Conservation (phyloP, 2,113 vertebrate genomes). For the Trichomycterus rosablanca region DNA sequence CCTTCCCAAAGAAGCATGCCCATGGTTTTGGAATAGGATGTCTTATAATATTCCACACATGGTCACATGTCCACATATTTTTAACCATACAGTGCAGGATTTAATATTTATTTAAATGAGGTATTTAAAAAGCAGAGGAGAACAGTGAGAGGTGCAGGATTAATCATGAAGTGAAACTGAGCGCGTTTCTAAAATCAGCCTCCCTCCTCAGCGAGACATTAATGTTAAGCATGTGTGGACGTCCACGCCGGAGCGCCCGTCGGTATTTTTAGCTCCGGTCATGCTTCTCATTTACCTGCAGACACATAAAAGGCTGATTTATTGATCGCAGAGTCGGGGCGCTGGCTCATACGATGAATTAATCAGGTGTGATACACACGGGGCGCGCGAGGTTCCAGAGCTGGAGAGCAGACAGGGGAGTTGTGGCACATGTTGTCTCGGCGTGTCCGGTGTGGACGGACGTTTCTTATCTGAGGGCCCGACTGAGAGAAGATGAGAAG, state of each 20-base stretch:
- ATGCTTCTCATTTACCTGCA: constrained; percentile 73
- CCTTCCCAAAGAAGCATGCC: too few species aligned
- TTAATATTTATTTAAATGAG: too few species aligned
- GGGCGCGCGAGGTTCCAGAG: constrained; percentile 48
- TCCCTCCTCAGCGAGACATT: constrained; percentile 53
- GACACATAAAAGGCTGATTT: constrained; percentile 70
- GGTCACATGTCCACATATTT: too few species aligned
- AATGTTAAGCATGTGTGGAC: constrained; percentile 62
- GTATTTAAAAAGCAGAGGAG: too few species aligned
- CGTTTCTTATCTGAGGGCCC: constrained; percentile 59
- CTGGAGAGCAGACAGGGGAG: constrained; percentile 37
- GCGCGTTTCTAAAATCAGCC: constrained; percentile 56
- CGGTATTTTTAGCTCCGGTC: constrained; percentile 53
- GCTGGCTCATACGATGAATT: constrained; percentile 57
- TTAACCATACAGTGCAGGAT: too few species aligned
- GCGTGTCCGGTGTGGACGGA: constrained; percentile 62
- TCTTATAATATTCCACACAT: too few species aligned
- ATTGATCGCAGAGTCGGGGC: constrained; percentile 57
- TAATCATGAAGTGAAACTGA: constrained; percentile 34
- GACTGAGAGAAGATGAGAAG: constrained; percentile 40
- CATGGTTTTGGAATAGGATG: too few species aligned
- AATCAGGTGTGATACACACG: constrained; percentile 79
- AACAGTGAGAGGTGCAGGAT: constrained; percentile 1
- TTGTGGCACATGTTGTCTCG: constrained; percentile 72
- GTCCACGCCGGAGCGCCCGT: constrained; percentile 45